Evolutionary conservation across 2,888 invertebrate species (phyloP).

Genomic region (Pristionchus entomophagus): DNA sequence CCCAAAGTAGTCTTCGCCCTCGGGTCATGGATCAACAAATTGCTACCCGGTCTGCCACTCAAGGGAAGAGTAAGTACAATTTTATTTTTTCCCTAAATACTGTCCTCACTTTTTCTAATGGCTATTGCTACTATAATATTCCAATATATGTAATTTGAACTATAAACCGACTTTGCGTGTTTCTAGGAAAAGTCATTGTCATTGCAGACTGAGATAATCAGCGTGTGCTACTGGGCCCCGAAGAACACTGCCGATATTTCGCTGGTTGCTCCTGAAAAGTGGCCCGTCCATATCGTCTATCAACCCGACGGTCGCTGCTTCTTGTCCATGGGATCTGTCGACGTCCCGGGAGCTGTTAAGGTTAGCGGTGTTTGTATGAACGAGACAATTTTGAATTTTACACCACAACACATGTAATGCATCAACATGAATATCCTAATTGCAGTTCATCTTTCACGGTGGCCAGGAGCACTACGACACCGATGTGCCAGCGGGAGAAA

Average conservation of each 20-base stretch:
- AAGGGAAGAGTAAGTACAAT: slow-evolving; percentile 57
- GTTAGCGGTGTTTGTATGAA: no score
- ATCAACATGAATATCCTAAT: no score
- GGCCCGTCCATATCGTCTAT: not conserved
- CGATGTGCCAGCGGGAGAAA: not conserved
- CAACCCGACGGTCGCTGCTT: slow-evolving; percentile 22
- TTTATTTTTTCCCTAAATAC: not conserved
- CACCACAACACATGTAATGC: no score
- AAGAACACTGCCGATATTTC: not conserved
- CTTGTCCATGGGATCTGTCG: slow-evolving; percentile 33
- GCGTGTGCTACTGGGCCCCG: slow-evolving; percentile 37
- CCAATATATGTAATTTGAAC: no score
- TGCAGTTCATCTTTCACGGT: not conserved
- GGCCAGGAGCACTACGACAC: slow-evolving; percentile 11
- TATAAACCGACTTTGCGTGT: no score
- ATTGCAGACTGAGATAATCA: not conserved
- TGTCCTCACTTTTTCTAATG: no score
- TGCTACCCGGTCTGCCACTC: slow-evolving; percentile 60
- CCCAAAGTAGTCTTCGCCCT: slow-evolving; percentile 61
- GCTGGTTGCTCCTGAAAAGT: not conserved
- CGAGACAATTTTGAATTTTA: no score
- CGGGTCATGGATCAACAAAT: slow-evolving; percentile 68
- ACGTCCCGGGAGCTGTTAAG: slow-evolving; percentile 30
- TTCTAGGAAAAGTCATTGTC: no score
- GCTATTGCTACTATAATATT: no score